A percentile compares a stretch with the other conserved stretches of the same genome.
phyloP scores from a whole-genome alignment of 2,797 vertebrate genomes.

The Macropodus opercularis region DNA sequence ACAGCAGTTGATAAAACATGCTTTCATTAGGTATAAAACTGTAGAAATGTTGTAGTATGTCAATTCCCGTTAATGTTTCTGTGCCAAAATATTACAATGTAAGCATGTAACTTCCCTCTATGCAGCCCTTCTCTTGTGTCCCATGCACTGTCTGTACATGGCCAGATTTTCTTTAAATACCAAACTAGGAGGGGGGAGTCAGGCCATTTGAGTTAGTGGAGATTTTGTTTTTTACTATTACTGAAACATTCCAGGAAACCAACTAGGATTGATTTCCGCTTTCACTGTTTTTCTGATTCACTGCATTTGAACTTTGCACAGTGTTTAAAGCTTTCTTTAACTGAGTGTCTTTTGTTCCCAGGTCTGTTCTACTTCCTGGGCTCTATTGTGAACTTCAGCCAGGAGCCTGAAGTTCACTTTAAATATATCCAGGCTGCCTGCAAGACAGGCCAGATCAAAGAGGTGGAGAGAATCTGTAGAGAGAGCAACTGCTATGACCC shows the following conservation, averaged over 20 bases:
- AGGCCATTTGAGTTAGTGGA: conserved; percentile 21
- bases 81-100: background rate
- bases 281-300: background rate
- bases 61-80: background rate
- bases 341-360: conserved; percentile 60
- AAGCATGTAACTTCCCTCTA: background rate
- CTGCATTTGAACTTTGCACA: no score
- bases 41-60: no score
- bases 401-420: conserved; percentile 97
- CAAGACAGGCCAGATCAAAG: conserved; percentile 97
- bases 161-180: conserved; percentile 15
- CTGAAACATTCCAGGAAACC: conserved; percentile 16
- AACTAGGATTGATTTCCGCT: background rate
- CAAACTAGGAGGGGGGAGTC: conserved; percentile 33
- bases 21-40: no score
- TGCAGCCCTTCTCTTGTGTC: background rate
- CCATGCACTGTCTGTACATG: no score
- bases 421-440: conserved; percentile 98
- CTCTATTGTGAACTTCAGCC: conserved; percentile 98
- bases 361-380: conserved; percentile 98
- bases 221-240: conserved; percentile 17
- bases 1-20: no score
- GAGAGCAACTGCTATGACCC: conserved; percentile 98
- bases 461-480: conserved; percentile 96
- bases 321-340: conserved; percentile 1